Percentiles rank a stretch among this genome's conserved stretches.
Evolutionary conservation across 2,888 invertebrate genomes (phyloP).

Genomic region (Creontiades dilutus): DNA sequence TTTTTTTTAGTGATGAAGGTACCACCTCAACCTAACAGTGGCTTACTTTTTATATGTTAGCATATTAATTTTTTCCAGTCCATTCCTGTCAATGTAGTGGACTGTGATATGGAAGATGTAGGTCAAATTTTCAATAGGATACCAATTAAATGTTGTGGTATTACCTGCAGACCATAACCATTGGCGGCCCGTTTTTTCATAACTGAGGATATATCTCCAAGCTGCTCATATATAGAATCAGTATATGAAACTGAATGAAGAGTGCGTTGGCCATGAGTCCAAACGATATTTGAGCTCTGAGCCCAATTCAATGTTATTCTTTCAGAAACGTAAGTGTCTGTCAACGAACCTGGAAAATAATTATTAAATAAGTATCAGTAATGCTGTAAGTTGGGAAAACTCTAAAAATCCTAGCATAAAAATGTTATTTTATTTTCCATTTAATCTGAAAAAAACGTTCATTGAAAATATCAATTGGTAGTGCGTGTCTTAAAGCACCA

Average conservation of each 20-base stretch:
- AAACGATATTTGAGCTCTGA: constrained; percentile 85
- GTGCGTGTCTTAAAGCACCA: too few species aligned
- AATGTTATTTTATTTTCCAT: too few species aligned
- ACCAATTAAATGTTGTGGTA: not conserved
- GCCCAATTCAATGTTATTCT: constrained; percentile 91
- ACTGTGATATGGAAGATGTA: too few species aligned
- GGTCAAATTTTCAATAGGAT: not conserved
- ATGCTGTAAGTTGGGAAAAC: too few species aligned
- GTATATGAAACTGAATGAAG: constrained; percentile 82
- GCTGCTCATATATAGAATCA: constrained; percentile 80
- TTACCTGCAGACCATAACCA: constrained; percentile 90
- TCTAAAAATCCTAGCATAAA: too few species aligned
- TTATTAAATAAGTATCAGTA: not conserved
- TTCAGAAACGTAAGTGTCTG: constrained; percentile 89
- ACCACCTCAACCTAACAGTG: too few species aligned
- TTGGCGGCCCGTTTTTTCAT: constrained; percentile 86
- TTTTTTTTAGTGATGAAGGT: too few species aligned
- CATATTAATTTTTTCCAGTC: too few species aligned
- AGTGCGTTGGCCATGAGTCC: constrained; percentile 86
- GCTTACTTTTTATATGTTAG: too few species aligned
- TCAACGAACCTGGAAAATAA: constrained; percentile 81
- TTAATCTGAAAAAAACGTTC: too few species aligned
- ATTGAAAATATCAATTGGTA: too few species aligned
- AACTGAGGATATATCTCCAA: constrained; percentile 86
- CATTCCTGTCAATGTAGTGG: too few species aligned